Evolutionary conservation across 2,797 vertebrate species (phyloP).

Genomic region (Melanotaenia pygmaea): DNA sequence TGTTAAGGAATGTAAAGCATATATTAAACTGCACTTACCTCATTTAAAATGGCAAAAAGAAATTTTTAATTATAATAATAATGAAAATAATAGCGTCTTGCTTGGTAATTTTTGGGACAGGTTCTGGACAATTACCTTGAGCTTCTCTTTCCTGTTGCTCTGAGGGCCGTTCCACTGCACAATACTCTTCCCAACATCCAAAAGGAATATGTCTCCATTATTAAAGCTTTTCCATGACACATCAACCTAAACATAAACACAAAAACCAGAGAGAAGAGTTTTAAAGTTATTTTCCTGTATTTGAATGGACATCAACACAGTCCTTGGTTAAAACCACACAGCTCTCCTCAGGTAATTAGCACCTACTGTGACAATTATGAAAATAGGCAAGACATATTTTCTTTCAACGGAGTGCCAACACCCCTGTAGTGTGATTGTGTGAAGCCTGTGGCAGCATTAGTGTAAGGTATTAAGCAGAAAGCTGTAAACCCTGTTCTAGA

Average conservation of each 20-base stretch:
- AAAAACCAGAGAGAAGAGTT: background rate
- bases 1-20: no score
- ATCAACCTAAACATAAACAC: slow-evolving; percentile 78
- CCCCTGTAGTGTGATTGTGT: slow-evolving; percentile 20
- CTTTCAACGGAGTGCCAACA: slow-evolving; percentile 37
- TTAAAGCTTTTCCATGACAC: slow-evolving; percentile 93
- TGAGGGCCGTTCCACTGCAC: slow-evolving; percentile 93
- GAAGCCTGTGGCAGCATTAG: slow-evolving; percentile 34
- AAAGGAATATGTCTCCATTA: slow-evolving; percentile 89
- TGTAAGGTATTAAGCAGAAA: slow-evolving; percentile 31
- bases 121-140: slow-evolving; percentile 78
- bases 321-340: slow-evolving; percentile 8
- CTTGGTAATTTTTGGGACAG: no score
- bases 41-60: no score
- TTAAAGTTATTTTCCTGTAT: slow-evolving; percentile 4
- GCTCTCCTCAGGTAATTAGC: slow-evolving; percentile 26
- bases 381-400: slow-evolving; percentile 44
- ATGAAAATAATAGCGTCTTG: no score
- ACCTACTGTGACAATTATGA: slow-evolving; percentile 32
- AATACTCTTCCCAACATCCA: slow-evolving; percentile 91
- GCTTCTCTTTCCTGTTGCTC: slow-evolving; percentile 89
- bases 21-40: background rate
- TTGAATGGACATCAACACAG: background rate
- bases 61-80: no score
- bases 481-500: slow-evolving; percentile 15